Evolutionary conservation across 2,888 invertebrate genomes (phyloP).

Genomic region (Teleogryllus oceanicus): DNA sequence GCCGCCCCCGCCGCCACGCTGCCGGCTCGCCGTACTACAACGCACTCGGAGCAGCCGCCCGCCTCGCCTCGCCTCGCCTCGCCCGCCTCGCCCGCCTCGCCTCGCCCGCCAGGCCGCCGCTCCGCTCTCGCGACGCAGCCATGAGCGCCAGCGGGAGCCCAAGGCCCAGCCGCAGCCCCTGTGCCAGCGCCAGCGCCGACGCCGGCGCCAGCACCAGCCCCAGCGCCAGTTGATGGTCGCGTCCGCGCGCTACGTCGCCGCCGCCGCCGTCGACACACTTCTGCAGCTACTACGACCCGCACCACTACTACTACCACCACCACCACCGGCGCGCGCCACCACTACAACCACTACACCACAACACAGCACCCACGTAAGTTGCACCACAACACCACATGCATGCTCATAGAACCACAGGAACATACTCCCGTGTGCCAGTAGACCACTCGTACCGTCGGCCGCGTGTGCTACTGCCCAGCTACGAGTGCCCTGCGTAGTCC

Average conservation of each 20-base stretch:
- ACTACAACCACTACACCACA: not conserved
- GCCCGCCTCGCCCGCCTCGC: not conserved
- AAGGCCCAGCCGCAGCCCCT: not conserved
- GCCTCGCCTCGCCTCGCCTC: conserved; percentile 19
- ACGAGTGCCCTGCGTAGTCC: too few relatives aligned
- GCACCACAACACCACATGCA: not conserved
- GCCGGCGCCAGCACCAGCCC: not conserved
- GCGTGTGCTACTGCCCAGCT: too few relatives aligned
- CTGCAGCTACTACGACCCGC: not conserved
- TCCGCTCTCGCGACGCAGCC: not conserved
- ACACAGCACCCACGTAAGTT: conserved; percentile 18
- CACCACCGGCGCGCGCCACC: not conserved
- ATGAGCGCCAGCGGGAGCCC: conserved; percentile 20
- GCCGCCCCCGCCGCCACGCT: not conserved
- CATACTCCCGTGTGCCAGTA: too few relatives aligned
- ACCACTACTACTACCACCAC: conserved; percentile 7
- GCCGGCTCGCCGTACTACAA: not conserved
- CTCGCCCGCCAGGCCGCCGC: not conserved
- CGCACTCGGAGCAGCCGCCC: conserved; percentile 19
- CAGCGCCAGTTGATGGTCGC: not conserved
- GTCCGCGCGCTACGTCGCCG: not conserved
- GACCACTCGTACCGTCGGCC: too few relatives aligned
- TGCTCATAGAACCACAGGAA: too few relatives aligned
- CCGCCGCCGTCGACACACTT: conserved; percentile 18
- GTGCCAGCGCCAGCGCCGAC: not conserved